Base-by-base conservation (phyloP, 2,797 vertebrate species). In the Phoeniculus purpureus region DNA sequence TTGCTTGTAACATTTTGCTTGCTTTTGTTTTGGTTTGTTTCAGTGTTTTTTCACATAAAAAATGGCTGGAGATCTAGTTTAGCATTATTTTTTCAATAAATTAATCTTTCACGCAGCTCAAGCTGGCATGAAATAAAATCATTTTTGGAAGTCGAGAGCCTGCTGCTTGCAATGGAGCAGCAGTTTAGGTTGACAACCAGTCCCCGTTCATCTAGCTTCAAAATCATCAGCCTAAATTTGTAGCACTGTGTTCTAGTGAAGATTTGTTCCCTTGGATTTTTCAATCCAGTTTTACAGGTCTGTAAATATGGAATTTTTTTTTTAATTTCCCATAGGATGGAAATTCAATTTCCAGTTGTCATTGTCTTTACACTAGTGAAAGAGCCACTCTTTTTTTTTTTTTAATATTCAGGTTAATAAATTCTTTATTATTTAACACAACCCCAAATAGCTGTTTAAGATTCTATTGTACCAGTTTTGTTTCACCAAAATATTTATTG, bases 1-100 rank as follows among this genome's bases (percentile, higher is more conserved):
- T 68, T 45, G 18, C 4, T 23, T 40, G n/a, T 32, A 50, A 32
- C 8, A 29, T 45, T 67, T 56, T 79, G 2, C 12, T 26, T 55
- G 4, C 5, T 65, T 61, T 79, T 48, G 45, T 3, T 6, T 31
- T 45, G 6, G 16, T 20, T 65, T 58, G 65, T 3, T 3, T 37
- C 32, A 43, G 9, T 3, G 2, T 14, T 59, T 62, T 27, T 10
- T 2, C 12, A 10, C 2, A 37, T 10, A 20, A 45, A 16, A 55
- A 26, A 31, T 1, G 1, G 6, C 1, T 34, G 34, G 62, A 6
- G 4, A 4, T 43, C 5, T 68, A 56, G 5, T 31, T 65, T 31
- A 43, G 19, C 11, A 5, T 70, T 40, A 29, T 47, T 48, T 9
- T 9, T 12, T 13, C 50, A 52, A 47, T 25, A 52, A 51, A 22